Percentiles rank a stretch among this genome's conserved stretches.
Evolutionary conservation across 2,888 invertebrate genomes (phyloP).

Genomic region (Fissipunctia ypsillon): DNA sequence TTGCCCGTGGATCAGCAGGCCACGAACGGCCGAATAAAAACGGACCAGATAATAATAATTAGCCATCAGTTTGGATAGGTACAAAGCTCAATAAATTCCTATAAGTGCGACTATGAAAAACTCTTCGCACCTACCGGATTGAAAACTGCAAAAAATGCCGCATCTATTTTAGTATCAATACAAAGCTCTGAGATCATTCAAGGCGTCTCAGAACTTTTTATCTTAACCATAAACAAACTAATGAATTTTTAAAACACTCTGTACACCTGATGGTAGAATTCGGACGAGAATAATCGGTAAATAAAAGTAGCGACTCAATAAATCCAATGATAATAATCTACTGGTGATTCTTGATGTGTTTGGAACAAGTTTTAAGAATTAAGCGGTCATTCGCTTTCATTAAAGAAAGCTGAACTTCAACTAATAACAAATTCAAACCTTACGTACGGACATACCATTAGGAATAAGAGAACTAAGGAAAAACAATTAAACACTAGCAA

Average conservation of each 20-base stretch:
- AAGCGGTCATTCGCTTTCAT: constrained; percentile 19
- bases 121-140: constrained; percentile 24
- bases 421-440: not conserved
- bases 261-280: constrained; percentile 8
- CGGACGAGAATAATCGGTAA: constrained; percentile 31
- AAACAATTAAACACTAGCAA: not conserved
- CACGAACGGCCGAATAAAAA: not conserved
- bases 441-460: not conserved
- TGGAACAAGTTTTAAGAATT: constrained; percentile 43
- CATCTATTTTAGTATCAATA: constrained; percentile 31
- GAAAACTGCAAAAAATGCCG: constrained; percentile 28
- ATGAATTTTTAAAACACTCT: constrained; percentile 32
- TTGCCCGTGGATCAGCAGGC: not conserved
- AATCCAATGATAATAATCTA: constrained; percentile 67
- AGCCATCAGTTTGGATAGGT: not conserved
- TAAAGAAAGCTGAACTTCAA: not conserved
- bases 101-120: constrained; percentile 6
- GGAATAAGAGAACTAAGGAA: not conserved
- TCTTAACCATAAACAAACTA: constrained; percentile 37
- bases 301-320: constrained; percentile 63
- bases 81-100: not conserved
- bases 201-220: constrained; percentile 20
- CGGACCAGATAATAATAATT: not conserved
- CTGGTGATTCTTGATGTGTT: constrained; percentile 55
- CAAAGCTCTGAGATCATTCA: constrained; percentile 39